Conservation (phyloP, 2,797 vertebrate genomes). For the Falco columbarius region DNA sequence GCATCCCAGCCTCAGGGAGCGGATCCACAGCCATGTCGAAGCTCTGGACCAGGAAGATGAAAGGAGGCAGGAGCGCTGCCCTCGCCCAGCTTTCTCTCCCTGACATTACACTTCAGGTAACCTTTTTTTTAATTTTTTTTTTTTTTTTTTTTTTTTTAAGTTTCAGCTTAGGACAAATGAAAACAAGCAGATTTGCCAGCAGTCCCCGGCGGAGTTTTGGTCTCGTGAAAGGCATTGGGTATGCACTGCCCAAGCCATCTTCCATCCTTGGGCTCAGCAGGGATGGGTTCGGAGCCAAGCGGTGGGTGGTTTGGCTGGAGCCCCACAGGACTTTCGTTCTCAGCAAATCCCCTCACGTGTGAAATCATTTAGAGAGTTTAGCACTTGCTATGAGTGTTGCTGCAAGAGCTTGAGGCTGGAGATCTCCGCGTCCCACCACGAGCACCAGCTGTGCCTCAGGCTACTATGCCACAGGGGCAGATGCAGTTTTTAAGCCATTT, state of each 20-base stretch:
- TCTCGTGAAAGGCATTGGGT: not conserved
- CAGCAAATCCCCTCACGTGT: not conserved
- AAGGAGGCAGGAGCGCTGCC: not conserved
- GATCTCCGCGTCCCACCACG: rapidly evolving
- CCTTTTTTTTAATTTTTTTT: no score
- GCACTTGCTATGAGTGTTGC: not conserved
- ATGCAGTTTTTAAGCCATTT: not conserved
- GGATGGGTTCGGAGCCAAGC: not conserved
- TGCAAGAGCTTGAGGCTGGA: not conserved
- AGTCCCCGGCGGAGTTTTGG: not conserved
- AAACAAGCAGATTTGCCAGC: not conserved
- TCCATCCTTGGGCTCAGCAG: not conserved
- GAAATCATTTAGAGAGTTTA: not conserved
- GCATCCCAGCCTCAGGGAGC: not conserved
- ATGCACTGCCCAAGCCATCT: not conserved
- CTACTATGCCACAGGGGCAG: rapidly evolving
- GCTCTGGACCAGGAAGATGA: not conserved
- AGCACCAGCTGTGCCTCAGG: not conserved
- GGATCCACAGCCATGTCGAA: not conserved
- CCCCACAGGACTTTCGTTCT: not conserved
- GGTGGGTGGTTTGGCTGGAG: not conserved
- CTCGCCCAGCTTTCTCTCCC: not conserved
- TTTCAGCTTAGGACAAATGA: not conserved
- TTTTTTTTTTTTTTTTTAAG: not conserved
- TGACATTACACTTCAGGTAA: not conserved